Evolutionary conservation across 64 coral and sea anemone genomes (phyloP), one percentile per base, ranked within the genome.

Genomic region (Dendronephthya gigantea): DNA sequence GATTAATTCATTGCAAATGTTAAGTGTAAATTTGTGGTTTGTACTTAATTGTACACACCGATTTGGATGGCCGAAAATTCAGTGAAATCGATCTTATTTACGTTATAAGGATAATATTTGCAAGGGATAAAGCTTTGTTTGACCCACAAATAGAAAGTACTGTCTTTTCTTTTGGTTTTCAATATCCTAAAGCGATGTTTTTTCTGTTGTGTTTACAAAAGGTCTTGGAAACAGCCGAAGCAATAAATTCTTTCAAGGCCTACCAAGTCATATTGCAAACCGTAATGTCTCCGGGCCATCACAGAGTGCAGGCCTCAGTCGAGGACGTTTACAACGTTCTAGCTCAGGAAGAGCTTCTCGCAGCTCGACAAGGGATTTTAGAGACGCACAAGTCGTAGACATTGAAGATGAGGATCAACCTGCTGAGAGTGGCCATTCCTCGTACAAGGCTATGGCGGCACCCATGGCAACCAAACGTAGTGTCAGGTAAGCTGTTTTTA

Each of bases 391-490:
- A 29, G 72, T 79, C 14, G 37, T 79, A 36, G 72, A 79, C 36
- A 79, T 79, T 33, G 72, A 79, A 79, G 72, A 79, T 34, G 72
- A 79, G 10, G 72, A 79, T 8, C 19, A 33, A 8, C 15, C 72
- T 10, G 72, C 14, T 12, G 32, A 79, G 12, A 34, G 72, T 15
- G 36, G 32, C 10, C 30, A 79, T 9, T 79, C 72, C n/a, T n/a
- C n/a, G 36, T 79, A 39, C 36, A 79, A 79, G 72, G 72, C 72
- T 34, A 79, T 79, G 72, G 72, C 29, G 15, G 72, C 72, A 29
- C 28, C 72, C 72, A 79, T 79, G 72, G 72, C 72, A 79, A 79
- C 72, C 7, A 79, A 79, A 79, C 30, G 72, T 36, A 79, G 72
- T 79, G 72, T 79, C 22, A 79, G 72, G 72, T 79, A 79, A 12